Conservation (phyloP, 2,797 vertebrate species). For the Lepus oiostolus region DNA sequence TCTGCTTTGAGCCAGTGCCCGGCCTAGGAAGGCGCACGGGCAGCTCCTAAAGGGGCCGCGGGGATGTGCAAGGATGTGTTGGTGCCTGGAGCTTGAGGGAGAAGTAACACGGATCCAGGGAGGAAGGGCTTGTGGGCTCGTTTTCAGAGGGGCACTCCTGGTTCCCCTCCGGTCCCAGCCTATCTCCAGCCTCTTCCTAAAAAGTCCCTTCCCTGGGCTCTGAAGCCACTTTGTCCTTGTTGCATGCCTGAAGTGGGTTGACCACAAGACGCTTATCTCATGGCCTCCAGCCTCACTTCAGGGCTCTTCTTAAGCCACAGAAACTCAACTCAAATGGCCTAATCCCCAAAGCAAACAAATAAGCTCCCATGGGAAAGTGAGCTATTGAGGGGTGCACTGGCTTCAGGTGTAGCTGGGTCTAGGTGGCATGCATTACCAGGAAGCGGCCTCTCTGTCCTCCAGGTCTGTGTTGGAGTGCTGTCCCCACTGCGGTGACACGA, state of each 20-base stretch:
- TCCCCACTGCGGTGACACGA: neutral
- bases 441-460: neutral
- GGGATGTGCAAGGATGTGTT: neutral
- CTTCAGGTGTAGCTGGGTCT: neutral
- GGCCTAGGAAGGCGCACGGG: conserved; percentile 54
- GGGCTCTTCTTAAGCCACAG: neutral
- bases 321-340: neutral
- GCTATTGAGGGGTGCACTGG: neutral
- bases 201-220: neutral
- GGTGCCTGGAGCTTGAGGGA: too few species aligned
- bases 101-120: too few species aligned
- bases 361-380: neutral
- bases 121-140: too few species aligned
- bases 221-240: neutral
- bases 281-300: neutral
- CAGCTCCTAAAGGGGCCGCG: neutral
- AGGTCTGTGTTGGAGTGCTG: neutral
- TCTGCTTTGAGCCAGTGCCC: conserved; percentile 79
- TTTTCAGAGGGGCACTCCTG: neutral
- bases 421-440: neutral
- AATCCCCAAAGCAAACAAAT: neutral
- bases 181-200: neutral
- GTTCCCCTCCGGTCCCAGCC: neutral
- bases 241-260: neutral
- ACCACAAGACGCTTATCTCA: neutral